Base-by-base conservation (phyloP, 2,888 invertebrate species). In the Gryllus longicercus region DNA sequence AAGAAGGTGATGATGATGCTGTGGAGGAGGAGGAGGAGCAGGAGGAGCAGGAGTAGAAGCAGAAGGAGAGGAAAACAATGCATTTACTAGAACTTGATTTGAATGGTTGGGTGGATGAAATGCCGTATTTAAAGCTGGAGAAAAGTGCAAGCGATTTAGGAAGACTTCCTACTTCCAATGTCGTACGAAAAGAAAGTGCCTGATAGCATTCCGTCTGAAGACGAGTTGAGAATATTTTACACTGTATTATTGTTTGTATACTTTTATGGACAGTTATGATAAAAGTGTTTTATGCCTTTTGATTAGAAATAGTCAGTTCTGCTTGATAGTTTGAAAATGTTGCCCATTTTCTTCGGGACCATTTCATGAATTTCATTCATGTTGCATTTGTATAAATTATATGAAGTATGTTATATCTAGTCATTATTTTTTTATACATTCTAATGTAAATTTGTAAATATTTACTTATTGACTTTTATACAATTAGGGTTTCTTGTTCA, bases 221-320 rank as follows among this genome's bases (percentile, higher is more conserved):
- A 63, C 63, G n/a, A 18, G 63, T 63, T 63, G n/a, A 63, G n/a
- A 63, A 16, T 18, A n/a, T 18, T 63, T n/a, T 63, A 63, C n/a
- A n/a, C 63, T 63, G 63, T 63, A 63, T 63, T 63, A 63, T 63
- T 63, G 63, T 63, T 63, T 63, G 63, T 63, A 63, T 63, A 63
- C 63, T 63, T 38, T 38, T 63, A 63, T 63, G 63, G 63, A 63
- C 63, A 63, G 63, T 63, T 63, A 63, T 63, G 14, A 63, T 63
- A n/a, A 63, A 63, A 63, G 16, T 63, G 63, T 63, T 63, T 63
- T 18, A 14, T 63, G 14, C 63, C 16, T 63, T 63, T 63, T 63
- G 63, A 63, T 63, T 63, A 63, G 63, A n/a, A 63, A 63, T 63
- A 63, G 63, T 63, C 63, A 63, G 63, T 63, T 63, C 63, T 63